These are phyloP conservation scores for Calypte anna DNA, from an alignment of 2,113 vertebrate genomes.

Conservation along the genomic window DNA sequence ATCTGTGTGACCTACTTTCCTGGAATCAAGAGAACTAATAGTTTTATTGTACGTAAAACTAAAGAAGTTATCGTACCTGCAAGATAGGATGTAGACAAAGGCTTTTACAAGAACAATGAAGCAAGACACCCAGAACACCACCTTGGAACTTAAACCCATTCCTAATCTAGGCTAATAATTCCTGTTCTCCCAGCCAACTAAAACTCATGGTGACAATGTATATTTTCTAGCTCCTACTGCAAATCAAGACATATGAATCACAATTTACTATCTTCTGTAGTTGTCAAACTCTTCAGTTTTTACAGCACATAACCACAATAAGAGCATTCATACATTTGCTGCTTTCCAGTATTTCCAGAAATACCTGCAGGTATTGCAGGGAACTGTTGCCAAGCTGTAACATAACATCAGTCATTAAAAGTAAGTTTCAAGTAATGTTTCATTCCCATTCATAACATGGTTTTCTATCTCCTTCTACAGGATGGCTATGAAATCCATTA, in stretches of 20 bases:
- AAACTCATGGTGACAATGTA: background rate
- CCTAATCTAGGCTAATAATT: background rate
- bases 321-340: background rate
- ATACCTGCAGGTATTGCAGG: background rate
- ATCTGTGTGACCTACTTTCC: background rate
- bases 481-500: background rate
- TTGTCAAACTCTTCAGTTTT: background rate
- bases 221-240: background rate
- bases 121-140: background rate
- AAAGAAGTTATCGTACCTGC: background rate
- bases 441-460: background rate
- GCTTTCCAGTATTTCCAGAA: background rate
- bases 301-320: background rate
- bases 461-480: background rate
- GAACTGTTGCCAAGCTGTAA: background rate
- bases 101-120: background rate
- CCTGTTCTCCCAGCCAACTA: background rate
- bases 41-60: background rate
- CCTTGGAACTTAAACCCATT: background rate
- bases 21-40: background rate
- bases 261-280: background rate
- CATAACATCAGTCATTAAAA: background rate
- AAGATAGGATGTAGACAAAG: background rate
- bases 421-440: background rate
- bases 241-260: background rate